Conservation (phyloP, 2,888 invertebrate genomes). For the Tenthredo mesomela region DNA sequence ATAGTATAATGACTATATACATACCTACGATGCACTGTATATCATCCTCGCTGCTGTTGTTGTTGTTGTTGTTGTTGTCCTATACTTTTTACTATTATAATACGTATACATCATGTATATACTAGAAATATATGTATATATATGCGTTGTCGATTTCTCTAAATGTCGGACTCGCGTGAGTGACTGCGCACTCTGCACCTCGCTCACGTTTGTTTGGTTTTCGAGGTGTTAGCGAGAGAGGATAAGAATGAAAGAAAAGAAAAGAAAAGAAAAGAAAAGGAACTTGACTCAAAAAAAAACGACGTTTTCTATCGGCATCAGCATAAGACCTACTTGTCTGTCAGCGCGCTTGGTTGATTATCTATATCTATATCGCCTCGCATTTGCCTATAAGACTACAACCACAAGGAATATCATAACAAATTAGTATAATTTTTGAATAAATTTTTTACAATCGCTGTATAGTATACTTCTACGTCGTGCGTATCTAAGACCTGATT, state of each 20-base stretch:
- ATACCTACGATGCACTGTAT: background rate
- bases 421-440: constrained; percentile 11
- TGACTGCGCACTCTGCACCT: background rate
- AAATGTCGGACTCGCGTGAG: background rate
- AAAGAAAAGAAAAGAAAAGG: background rate
- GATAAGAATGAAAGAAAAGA: background rate
- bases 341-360: background rate
- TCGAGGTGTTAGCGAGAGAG: background rate
- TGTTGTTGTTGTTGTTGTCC: background rate
- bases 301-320: background rate
- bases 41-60: background rate
- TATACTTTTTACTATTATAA: background rate
- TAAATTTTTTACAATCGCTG: background rate
- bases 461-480: background rate
- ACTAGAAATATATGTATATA: background rate
- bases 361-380: constrained; percentile 6
- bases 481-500: background rate
- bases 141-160: background rate
- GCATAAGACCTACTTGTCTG: constrained; percentile 6
- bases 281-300: background rate
- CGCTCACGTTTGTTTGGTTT: constrained; percentile 12
- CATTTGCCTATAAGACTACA: background rate
- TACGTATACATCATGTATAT: background rate
- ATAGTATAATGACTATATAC: background rate
- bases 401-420: background rate